These are phyloP conservation scores for Centropyge bicolor DNA, from an alignment of 2,797 vertebrate species.

Conservation along the genomic window DNA sequence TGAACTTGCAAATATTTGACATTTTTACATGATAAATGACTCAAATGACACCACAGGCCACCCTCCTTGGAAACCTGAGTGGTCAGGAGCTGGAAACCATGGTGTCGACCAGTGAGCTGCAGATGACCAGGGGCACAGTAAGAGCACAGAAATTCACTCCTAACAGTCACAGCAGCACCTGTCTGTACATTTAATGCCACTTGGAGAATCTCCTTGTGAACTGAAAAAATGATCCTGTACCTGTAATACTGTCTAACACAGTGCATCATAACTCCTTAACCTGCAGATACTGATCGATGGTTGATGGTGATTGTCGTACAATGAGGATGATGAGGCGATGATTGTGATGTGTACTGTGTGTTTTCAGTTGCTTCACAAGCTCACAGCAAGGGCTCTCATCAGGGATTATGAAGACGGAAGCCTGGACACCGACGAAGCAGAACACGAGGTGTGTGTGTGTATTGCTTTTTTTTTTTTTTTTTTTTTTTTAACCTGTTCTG, in stretches of 20 bases:
- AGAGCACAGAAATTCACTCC: conserved; percentile 28
- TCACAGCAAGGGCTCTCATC: conserved; percentile 90
- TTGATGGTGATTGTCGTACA: not conserved
- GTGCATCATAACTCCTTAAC: too few species aligned
- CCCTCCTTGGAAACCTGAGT: conserved; percentile 85
- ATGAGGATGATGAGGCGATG: not conserved
- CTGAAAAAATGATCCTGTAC: not conserved
- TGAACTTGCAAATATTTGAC: not conserved
- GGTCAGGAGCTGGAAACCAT: conserved; percentile 87
- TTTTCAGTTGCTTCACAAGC: conserved; percentile 90
- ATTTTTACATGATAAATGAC: not conserved
- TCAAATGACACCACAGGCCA: conserved; percentile 81
- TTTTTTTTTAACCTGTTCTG: too few species aligned
- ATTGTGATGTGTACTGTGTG: not conserved
- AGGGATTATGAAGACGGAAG: conserved; percentile 91
- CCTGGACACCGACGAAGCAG: conserved; percentile 84
- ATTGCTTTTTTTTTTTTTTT: too few species aligned
- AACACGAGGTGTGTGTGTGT: conserved; percentile 87
- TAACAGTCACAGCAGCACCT: not conserved
- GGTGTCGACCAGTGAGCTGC: conserved; percentile 92
- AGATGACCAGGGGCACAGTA: conserved; percentile 91
- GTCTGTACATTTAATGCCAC: too few species aligned
- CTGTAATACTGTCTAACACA: not conserved
- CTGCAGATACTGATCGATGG: not conserved
- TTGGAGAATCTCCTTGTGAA: not conserved